Evolutionary conservation across 2,888 invertebrate species (phyloP).

Genomic region (Napeogenes inachia): DNA sequence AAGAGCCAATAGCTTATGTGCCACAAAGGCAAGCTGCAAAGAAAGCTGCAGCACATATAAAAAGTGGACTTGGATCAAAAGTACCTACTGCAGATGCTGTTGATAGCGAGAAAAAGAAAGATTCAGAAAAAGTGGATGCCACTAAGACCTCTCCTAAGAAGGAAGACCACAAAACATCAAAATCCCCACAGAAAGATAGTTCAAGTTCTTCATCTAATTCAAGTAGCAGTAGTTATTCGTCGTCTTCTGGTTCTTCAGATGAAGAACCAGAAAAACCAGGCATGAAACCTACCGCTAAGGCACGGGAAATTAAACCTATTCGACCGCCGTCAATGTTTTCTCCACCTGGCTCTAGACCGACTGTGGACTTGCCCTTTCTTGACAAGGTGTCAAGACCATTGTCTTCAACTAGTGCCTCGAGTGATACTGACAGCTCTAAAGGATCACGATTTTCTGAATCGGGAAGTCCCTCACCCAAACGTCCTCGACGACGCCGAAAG

Average conservation of each 20-base stretch:
- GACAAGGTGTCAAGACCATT: constrained; percentile 85
- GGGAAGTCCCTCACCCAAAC: constrained; percentile 62
- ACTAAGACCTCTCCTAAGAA: constrained; percentile 64
- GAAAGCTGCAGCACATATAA: constrained; percentile 93
- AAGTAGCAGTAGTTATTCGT: constrained; percentile 76
- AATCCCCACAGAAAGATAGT: constrained; percentile 54
- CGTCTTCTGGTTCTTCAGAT: constrained; percentile 77
- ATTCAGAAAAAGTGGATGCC: constrained; percentile 51
- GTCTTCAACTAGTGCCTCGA: constrained; percentile 79
- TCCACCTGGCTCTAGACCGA: constrained; percentile 68
- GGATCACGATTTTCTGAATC: constrained; percentile 60
- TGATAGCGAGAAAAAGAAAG: constrained; percentile 62
- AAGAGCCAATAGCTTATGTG: constrained; percentile 87
- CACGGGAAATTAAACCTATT: constrained; percentile 63
- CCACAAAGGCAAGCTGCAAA: constrained; percentile 94
- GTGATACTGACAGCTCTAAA: constrained; percentile 77
- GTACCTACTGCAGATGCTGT: constrained; percentile 58
- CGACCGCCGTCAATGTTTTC: constrained; percentile 64
- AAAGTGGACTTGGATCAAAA: constrained; percentile 83
- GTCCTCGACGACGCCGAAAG: constrained; percentile 65
- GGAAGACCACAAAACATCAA: constrained; percentile 60
- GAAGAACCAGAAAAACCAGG: constrained; percentile 72
- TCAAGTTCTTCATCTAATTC: constrained; percentile 75
- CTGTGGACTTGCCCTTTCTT: constrained; percentile 87
- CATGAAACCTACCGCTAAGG: constrained; percentile 63